phyloP scores from a whole-genome alignment of 1,140 invertebrate species.

The Drosophila pruinosa region DNA sequence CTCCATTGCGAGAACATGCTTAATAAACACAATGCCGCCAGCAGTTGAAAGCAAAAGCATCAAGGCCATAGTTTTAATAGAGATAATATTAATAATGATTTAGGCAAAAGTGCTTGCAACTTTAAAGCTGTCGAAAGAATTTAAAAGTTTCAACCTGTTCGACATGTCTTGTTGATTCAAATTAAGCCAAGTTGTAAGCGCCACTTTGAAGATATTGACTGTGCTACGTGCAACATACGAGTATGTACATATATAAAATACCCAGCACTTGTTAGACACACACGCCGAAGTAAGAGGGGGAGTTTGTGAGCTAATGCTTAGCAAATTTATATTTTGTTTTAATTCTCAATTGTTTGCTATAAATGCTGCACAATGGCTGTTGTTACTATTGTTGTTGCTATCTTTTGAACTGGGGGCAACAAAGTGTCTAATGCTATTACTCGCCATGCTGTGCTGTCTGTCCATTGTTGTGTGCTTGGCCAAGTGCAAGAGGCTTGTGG shows the following conservation, averaged over 20 bases:
- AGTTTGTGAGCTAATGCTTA: background rate
- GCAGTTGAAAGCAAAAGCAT: too few relatives aligned
- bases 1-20: too few relatives aligned
- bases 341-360: slow-evolving; percentile 59
- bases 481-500: slow-evolving; percentile 17
- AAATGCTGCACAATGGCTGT: slow-evolving; percentile 46
- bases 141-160: background rate
- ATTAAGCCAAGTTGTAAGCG: slow-evolving; percentile 4
- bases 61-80: too few relatives aligned
- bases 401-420: slow-evolving; percentile 21
- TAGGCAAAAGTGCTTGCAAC: background rate
- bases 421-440: slow-evolving; percentile 46
- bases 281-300: too few relatives aligned
- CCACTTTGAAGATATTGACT: background rate
- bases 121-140: background rate
- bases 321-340: slow-evolving; percentile 61
- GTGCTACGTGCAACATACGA: background rate
- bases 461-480: slow-evolving; percentile 41
- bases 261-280: too few relatives aligned
- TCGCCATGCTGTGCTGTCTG: slow-evolving; percentile 3
- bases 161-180: background rate
- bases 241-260: too few relatives aligned
- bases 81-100: background rate
- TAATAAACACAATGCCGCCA: too few relatives aligned
- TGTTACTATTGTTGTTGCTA: slow-evolving; percentile 42